phyloP scores from a whole-genome alignment of 2,797 vertebrate species.

The Alouatta caraya region DNA sequence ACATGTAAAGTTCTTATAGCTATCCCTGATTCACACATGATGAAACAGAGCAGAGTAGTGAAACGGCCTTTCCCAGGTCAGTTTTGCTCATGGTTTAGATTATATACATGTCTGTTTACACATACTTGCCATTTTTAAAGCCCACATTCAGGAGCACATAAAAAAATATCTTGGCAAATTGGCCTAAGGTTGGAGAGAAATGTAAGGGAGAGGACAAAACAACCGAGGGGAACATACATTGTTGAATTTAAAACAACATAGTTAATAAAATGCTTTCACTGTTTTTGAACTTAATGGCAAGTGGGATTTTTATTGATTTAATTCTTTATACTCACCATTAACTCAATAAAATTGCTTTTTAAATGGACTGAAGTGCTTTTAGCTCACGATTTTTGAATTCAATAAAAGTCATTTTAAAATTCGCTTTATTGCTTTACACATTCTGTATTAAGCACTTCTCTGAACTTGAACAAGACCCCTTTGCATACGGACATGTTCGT shows the following conservation, averaged over 20 bases:
- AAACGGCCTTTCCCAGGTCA: background rate
- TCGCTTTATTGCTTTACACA: conserved; percentile 37
- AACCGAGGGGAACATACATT: conserved; percentile 19
- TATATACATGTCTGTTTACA: background rate
- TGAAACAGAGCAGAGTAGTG: background rate
- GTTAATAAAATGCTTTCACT: conserved; percentile 67
- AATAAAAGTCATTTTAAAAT: conserved; percentile 66
- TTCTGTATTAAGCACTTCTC: conserved; percentile 44
- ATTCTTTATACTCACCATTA: conserved; percentile 74
- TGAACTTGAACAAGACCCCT: background rate
- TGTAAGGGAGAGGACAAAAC: background rate
- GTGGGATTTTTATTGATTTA: conserved; percentile 71
- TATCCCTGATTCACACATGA: background rate
- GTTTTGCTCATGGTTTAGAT: background rate
- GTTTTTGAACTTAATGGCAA: conserved; percentile 71
- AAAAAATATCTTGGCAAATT: conserved; percentile 11
- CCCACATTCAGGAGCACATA: background rate
- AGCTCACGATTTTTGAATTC: conserved; percentile 71
- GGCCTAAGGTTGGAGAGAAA: background rate
- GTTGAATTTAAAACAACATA: conserved; percentile 73
- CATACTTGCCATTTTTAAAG: conserved; percentile 20
- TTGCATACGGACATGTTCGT: background rate
- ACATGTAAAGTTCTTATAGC: background rate
- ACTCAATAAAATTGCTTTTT: conserved; percentile 70
- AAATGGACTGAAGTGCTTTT: conserved; percentile 65